phyloP scores from a whole-genome alignment of 2,113 vertebrate genomes.

The Leptodactylus fuscus region DNA sequence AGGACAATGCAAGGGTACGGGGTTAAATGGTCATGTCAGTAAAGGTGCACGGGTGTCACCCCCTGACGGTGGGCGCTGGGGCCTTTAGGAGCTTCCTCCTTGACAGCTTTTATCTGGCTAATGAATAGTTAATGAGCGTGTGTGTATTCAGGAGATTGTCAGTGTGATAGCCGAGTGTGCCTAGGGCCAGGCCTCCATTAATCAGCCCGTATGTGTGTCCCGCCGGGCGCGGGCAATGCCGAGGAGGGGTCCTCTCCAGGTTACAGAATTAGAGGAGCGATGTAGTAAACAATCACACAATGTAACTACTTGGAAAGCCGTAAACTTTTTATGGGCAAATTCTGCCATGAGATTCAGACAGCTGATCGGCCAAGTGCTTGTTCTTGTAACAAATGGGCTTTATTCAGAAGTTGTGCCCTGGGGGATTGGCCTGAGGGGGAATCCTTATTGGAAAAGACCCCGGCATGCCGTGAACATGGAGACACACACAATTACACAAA shows the following conservation, averaged over 20 bases:
- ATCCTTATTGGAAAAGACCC: conserved; percentile 41
- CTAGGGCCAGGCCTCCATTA: conserved; percentile 73
- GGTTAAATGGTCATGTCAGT: conserved; percentile 25
- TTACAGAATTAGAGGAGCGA: conserved; percentile 71
- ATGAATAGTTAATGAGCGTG: conserved; percentile 76
- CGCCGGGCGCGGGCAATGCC: conserved; percentile 64
- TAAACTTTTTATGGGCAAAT: conserved; percentile 40
- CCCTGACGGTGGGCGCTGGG: conserved; percentile 19
- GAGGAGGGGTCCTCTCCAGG: conserved; percentile 66
- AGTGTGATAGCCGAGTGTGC: conserved; percentile 72
- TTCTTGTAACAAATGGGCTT: conserved; percentile 62
- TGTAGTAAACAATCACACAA: conserved; percentile 67
- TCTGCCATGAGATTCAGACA: conserved; percentile 60
- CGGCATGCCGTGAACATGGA: conserved; percentile 36
- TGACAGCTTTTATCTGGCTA: conserved; percentile 72
- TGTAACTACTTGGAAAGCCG: conserved; percentile 33
- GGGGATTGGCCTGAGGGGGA: conserved; percentile 26
- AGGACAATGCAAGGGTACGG: not conserved
- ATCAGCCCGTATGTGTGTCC: conserved; percentile 69
- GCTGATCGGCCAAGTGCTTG: conserved; percentile 33
- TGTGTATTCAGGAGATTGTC: conserved; percentile 74
- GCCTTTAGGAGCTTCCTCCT: conserved; percentile 64
- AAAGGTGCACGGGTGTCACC: not conserved
- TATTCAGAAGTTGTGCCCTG: conserved; percentile 3
- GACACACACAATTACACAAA: conserved; percentile 38